Conservation (phyloP, 1,140 invertebrate species). For the Branchinecta lynchi region DNA sequence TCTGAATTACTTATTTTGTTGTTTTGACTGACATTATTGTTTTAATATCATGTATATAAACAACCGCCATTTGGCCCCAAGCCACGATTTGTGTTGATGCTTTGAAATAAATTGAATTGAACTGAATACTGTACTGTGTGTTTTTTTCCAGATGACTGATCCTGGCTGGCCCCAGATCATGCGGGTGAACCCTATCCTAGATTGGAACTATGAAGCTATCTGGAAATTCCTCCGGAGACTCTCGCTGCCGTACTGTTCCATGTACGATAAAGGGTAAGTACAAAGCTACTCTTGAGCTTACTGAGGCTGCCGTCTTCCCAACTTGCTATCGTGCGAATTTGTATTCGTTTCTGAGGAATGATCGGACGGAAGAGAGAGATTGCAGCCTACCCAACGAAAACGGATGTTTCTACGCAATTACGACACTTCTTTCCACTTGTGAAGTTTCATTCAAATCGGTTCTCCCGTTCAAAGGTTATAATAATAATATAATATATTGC, state of each 20-base stretch:
- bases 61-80: not conserved
- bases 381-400: too few relatives aligned
- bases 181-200: conserved; percentile 67
- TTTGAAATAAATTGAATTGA: too few relatives aligned
- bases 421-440: too few relatives aligned
- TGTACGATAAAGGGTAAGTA: conserved; percentile 66
- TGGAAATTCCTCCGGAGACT: conserved; percentile 68
- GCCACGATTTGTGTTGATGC: too few relatives aligned
- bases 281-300: not conserved
- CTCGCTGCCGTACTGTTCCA: conserved; percentile 65
- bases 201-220: conserved; percentile 76
- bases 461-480: too few relatives aligned
- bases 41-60: not conserved
- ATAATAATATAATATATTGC: too few relatives aligned
- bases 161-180: conserved; percentile 69
- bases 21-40: too few relatives aligned
- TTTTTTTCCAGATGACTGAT: conserved; percentile 56
- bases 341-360: too few relatives aligned
- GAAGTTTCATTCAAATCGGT: too few relatives aligned
- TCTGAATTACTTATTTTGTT: too few relatives aligned
- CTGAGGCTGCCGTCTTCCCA: not conserved
- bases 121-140: conserved; percentile 7
- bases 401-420: too few relatives aligned
- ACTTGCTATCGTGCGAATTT: not conserved
- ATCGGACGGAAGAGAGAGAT: too few relatives aligned